Conservation (phyloP, 2,113 vertebrate species). For the Coregonus clupeaformis region DNA sequence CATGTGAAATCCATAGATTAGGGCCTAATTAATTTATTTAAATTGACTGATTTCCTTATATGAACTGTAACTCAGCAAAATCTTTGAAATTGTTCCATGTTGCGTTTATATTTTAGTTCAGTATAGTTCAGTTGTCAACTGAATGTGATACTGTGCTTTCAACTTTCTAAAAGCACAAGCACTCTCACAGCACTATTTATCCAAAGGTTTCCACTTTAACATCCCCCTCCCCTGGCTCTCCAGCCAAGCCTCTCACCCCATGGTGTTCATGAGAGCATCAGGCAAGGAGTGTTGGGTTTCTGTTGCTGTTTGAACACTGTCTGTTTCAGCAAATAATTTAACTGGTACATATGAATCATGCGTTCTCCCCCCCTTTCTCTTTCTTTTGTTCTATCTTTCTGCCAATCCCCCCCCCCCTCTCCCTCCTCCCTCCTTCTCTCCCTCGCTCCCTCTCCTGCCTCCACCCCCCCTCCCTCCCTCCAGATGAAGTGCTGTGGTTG, state of each 20-base stretch:
- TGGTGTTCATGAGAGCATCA: slow-evolving; percentile 20
- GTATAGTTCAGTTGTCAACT: too few relatives aligned
- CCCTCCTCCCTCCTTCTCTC: neutral
- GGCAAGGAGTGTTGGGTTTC: slow-evolving; percentile 16
- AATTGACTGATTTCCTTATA: too few relatives aligned
- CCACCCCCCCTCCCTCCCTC: neutral
- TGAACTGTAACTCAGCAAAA: too few relatives aligned
- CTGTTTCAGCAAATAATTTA: neutral
- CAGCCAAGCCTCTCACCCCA: neutral
- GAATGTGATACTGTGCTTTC: too few relatives aligned
- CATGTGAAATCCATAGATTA: too few relatives aligned
- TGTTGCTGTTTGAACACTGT: neutral
- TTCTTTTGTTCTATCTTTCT: neutral
- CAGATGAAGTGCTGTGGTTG: slow-evolving; percentile 91
- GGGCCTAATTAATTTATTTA: too few relatives aligned
- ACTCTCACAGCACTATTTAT: too few relatives aligned
- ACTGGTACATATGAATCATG: neutral
- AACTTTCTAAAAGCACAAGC: too few relatives aligned
- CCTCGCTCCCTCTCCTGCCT: neutral
- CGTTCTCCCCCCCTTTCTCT: neutral
- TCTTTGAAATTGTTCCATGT: too few relatives aligned
- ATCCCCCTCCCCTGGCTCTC: neutral
- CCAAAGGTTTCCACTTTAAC: neutral
- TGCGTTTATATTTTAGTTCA: too few relatives aligned
- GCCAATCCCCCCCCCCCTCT: neutral